Percentiles rank a stretch among this genome's conserved stretches.
Evolutionary conservation across 2,113 vertebrate species (phyloP).

Genomic region (Bostrychus sinensis): DNA sequence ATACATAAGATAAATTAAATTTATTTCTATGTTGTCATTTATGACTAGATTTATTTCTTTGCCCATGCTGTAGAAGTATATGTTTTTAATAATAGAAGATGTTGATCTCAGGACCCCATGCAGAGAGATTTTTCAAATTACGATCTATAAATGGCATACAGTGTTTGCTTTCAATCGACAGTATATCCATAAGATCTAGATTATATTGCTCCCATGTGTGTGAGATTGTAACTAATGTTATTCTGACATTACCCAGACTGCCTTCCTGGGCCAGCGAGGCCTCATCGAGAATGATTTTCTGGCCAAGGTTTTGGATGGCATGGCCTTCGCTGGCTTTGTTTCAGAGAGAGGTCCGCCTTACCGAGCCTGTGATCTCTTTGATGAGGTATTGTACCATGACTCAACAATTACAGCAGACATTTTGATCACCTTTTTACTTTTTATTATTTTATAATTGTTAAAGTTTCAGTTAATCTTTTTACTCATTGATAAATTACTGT

Average conservation of each 20-base stretch:
- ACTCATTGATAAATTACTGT: not conserved
- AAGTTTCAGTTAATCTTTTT: not conserved
- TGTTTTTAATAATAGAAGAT: slow-evolving; percentile 33
- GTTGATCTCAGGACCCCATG: slow-evolving; percentile 13
- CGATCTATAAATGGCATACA: slow-evolving; percentile 33
- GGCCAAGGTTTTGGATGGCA: slow-evolving; percentile 96
- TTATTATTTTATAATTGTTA: not conserved
- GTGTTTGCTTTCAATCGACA: slow-evolving; percentile 38
- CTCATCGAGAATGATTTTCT: slow-evolving; percentile 97
- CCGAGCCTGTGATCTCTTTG: slow-evolving; percentile 95
- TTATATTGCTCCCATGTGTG: slow-evolving; percentile 49
- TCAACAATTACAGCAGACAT: slow-evolving; percentile 6
- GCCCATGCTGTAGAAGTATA: slow-evolving; percentile 23
- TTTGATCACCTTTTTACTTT: not conserved
- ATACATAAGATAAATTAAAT: slow-evolving; percentile 57
- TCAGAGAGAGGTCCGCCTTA: slow-evolving; percentile 97
- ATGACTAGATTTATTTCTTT: slow-evolving; percentile 43
- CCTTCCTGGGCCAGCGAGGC: slow-evolving; percentile 95
- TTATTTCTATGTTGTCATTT: slow-evolving; percentile 57
- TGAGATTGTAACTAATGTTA: slow-evolving; percentile 50
- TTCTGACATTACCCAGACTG: slow-evolving; percentile 84
- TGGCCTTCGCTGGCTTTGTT: slow-evolving; percentile 98
- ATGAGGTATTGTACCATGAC: slow-evolving; percentile 85
- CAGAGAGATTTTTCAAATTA: slow-evolving; percentile 34
- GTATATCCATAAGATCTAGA: slow-evolving; percentile 36